Base-by-base conservation (phyloP, 2,888 invertebrate genomes). In the Carabus problematicus region DNA sequence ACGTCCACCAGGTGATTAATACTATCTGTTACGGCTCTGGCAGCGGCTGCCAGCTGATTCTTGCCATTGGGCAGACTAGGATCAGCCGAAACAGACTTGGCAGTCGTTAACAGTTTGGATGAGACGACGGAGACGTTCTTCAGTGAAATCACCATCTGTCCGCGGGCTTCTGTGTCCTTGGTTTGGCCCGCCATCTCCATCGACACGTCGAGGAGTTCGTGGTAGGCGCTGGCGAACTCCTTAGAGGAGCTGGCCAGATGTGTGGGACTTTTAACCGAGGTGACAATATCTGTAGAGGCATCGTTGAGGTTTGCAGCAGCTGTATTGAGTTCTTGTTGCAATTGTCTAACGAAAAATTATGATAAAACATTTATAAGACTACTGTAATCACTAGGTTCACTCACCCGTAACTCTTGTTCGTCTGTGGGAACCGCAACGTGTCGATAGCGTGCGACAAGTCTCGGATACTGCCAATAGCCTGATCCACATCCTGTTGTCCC, bases 401-500 rank as follows among this genome's bases (percentile, higher is more conserved):
- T 79, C 72, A 87, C 86, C 89, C 87, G 74, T 92, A 94, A 54
- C 87, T 88, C 76, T 89, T 90, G 75, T 86, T 87, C 0, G 91
- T 89, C 0, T 86, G 85, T 3, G 94, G 95, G 81, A 92, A 93
- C 77, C 91, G 89, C 47, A 88, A 88, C 80, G 86, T 86, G 73
- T 89, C 88, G 16, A 95, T 84, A 9, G 90, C 87, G 75, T 92
- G 88, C 59, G 90, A 87, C 52, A 91, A 87, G 75, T 92, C 90
- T 71, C 89, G 91, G 73, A 97, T 94, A 75, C 89, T 90, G 72
- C 90, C 88, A 74, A 96, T 88, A 0, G 95, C 94, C 16, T 90
- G 88, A 79, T 98, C 97, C n/a, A 98, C 91, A 78, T 97, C 97
- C 64, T 91, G 89, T 80, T 97, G 96, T 0, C 97, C 96, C 0